A percentile compares a stretch with the other conserved stretches of the same genome.
phyloP scores from a whole-genome alignment of 92 coral and sea anemone genomes.

The Scolanthus callimorphus region DNA sequence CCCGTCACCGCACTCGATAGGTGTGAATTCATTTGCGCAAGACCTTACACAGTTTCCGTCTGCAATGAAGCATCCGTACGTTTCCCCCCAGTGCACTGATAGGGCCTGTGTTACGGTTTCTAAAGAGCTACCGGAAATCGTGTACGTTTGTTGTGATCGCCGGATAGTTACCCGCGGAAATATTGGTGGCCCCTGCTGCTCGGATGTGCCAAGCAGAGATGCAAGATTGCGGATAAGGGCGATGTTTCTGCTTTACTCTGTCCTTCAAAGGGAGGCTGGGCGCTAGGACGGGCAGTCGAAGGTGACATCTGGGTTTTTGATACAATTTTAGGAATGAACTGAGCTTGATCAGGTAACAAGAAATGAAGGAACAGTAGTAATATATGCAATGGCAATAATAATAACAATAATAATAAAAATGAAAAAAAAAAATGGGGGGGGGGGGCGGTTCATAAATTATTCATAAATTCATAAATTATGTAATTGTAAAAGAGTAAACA shows the following conservation, averaged over 20 bases:
- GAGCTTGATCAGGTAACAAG: no score
- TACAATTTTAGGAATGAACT: constrained; percentile 1
- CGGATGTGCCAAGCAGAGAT: constrained; percentile 1
- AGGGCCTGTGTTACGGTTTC: constrained; percentile 47
- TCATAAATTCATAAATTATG: no score
- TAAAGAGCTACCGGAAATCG: constrained; percentile 1
- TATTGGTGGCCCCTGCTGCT: constrained; percentile 64
- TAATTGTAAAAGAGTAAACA: no score
- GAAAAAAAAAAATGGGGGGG: no score
- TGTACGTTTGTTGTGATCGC: constrained; percentile 31
- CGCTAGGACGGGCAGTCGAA: constrained; percentile 3
- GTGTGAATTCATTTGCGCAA: constrained; percentile 45
- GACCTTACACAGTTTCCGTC: constrained; percentile 1
- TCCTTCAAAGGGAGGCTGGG: constrained; percentile 43
- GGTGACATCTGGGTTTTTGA: constrained; percentile 58
- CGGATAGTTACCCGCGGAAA: constrained; percentile 35
- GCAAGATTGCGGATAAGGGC: constrained; percentile 23
- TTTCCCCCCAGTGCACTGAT: constrained; percentile 37
- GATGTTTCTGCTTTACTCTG: constrained; percentile 26
- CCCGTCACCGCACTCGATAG: constrained; percentile 45
- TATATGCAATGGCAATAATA: constrained; percentile 8
- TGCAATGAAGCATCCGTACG: constrained; percentile 28
- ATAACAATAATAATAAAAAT: no score
- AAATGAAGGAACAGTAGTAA: not conserved
- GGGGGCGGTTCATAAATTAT: no score